Conservation (phyloP, 2,113 vertebrate genomes). For the Oreochromis niloticus region DNA sequence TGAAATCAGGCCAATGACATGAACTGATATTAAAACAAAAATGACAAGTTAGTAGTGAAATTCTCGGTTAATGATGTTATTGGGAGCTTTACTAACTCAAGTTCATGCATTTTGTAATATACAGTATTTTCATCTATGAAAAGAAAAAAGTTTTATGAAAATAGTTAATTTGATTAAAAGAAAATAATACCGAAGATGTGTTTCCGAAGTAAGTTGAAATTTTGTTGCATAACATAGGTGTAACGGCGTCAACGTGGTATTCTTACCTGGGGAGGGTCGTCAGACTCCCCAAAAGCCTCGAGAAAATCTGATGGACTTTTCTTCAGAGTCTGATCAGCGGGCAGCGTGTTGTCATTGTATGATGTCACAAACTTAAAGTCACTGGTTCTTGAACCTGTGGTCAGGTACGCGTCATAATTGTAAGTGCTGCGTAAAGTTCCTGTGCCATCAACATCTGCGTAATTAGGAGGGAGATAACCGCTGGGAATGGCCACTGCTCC, state of each 20-base stretch:
- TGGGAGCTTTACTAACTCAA: background rate
- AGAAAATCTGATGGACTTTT: background rate
- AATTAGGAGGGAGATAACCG: too few relatives aligned
- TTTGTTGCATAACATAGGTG: rapidly evolving
- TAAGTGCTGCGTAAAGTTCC: too few relatives aligned
- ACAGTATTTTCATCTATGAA: background rate
- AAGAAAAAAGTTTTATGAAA: background rate
- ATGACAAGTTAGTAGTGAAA: rapidly evolving
- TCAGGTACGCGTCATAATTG: too few relatives aligned
- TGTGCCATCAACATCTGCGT: too few relatives aligned
- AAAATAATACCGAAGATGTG: rapidly evolving
- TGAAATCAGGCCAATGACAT: rapidly evolving
- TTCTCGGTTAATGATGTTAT: background rate
- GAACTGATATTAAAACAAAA: rapidly evolving
- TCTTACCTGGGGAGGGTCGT: background rate
- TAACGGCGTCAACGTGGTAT: rapidly evolving
- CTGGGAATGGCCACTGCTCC: too few relatives aligned
- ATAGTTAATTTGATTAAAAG: background rate
- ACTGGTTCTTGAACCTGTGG: too few relatives aligned
- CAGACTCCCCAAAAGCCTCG: background rate
- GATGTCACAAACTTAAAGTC: too few relatives aligned
- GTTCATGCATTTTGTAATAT: background rate
- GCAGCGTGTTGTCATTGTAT: too few relatives aligned
- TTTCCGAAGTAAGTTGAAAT: background rate
- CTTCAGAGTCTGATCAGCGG: too few relatives aligned